Evolutionary conservation across 2,113 vertebrate species (phyloP).

Genomic region (Colossoma macropomum): DNA sequence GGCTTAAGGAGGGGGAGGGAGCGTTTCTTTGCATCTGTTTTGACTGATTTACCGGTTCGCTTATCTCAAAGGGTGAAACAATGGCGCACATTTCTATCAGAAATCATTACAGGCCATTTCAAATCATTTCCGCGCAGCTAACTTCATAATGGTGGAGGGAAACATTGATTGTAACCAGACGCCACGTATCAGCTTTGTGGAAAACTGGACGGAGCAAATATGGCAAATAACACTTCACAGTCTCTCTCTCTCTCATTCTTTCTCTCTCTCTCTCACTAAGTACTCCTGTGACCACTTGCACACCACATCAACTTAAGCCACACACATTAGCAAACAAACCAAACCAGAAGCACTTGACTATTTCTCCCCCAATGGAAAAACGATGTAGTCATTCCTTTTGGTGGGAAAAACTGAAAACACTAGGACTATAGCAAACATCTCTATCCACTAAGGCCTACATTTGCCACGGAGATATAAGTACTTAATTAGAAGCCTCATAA

Average conservation of each 20-base stretch:
- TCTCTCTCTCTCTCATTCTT: constrained; percentile 27
- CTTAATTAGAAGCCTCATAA: background rate
- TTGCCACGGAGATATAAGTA: background rate
- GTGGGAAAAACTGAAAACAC: background rate
- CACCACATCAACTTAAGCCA: constrained; percentile 50
- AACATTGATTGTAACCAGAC: constrained; percentile 73
- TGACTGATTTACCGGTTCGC: constrained; percentile 62
- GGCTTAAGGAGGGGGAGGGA: constrained; percentile 12
- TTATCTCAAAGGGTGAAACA: constrained; percentile 67
- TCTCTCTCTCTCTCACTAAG: constrained; percentile 22
- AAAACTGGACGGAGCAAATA: constrained; percentile 59
- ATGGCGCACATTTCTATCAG: constrained; percentile 67
- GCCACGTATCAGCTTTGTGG: constrained; percentile 61
- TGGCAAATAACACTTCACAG: constrained; percentile 26
- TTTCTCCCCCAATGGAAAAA: constrained; percentile 15
- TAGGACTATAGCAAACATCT: background rate
- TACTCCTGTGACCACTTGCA: constrained; percentile 41
- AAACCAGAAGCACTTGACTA: constrained; percentile 33
- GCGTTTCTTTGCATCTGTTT: constrained; percentile 56
- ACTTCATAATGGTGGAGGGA: constrained; percentile 67
- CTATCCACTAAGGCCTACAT: background rate
- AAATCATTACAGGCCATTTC: constrained; percentile 71
- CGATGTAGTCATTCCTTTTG: constrained; percentile 16
- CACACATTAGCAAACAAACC: constrained; percentile 53
- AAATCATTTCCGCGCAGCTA: constrained; percentile 69